Evolutionary conservation across 2,888 invertebrate genomes (phyloP).

Genomic region (Tetragonula carbonaria): DNA sequence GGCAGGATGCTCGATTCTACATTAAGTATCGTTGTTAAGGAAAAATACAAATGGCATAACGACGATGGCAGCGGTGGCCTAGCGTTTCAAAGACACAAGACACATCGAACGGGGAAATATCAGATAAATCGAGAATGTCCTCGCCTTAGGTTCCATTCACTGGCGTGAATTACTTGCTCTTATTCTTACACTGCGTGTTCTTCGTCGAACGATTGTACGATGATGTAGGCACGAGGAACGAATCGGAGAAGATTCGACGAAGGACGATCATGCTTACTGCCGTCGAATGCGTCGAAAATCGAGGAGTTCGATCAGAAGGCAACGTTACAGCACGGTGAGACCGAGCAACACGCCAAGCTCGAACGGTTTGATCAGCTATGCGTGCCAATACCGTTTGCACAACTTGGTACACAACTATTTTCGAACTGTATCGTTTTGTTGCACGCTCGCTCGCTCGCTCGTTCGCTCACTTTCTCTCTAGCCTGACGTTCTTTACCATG

Average conservation of each 20-base stretch:
- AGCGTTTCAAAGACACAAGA: neutral
- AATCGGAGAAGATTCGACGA: conserved; percentile 13
- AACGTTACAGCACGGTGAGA: neutral
- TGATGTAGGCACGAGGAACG: conserved; percentile 22
- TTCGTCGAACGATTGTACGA: conserved; percentile 23
- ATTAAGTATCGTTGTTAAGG: neutral
- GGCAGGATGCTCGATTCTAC: neutral
- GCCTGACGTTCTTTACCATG: conserved; percentile 25
- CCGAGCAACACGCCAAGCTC: neutral
- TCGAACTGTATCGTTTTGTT: conserved; percentile 23
- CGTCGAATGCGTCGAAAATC: conserved; percentile 25
- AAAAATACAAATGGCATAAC: neutral
- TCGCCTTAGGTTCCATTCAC: conserved; percentile 2
- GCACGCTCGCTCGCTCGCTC: conserved; percentile 2
- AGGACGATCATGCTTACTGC: conserved; percentile 44
- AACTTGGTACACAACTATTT: conserved; percentile 30
- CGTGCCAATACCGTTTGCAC: conserved; percentile 28
- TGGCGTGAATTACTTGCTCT: conserved; percentile 14
- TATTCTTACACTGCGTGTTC: conserved; percentile 24
- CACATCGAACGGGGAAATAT: neutral
- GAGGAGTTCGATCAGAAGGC: conserved; percentile 20
- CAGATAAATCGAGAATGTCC: conserved; percentile 3
- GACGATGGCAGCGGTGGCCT: too few species aligned
- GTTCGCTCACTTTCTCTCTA: conserved; percentile 26
- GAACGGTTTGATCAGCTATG: conserved; percentile 9